These are phyloP conservation scores for Bombyx huttoni DNA, from an alignment of 2,888 invertebrate genomes.

Conservation along the genomic window DNA sequence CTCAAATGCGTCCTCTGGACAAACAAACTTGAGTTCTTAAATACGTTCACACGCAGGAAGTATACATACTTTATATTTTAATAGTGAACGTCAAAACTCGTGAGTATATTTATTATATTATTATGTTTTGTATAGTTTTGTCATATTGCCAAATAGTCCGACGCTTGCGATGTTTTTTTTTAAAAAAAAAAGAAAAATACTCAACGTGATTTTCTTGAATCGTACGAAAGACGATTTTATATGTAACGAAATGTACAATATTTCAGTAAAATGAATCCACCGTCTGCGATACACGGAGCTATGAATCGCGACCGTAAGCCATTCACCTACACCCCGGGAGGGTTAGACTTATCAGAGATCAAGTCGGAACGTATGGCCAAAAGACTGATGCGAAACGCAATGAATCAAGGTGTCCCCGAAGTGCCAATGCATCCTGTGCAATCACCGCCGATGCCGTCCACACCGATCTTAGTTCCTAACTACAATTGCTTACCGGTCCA, in stretches of 20 bases:
- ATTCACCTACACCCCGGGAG: slow-evolving; percentile 95
- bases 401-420: slow-evolving; percentile 80
- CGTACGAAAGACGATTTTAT: slow-evolving; percentile 15
- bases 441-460: slow-evolving; percentile 64
- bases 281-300: slow-evolving; percentile 88
- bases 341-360: slow-evolving; percentile 91
- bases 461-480: slow-evolving; percentile 47
- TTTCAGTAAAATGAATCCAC: slow-evolving; percentile 77
- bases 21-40: slow-evolving; percentile 24
- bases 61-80: slow-evolving; percentile 33
- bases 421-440: slow-evolving; percentile 64
- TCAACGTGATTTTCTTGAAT: slow-evolving; percentile 25
- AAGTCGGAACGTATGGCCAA: slow-evolving; percentile 91
- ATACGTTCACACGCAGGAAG: slow-evolving; percentile 33
- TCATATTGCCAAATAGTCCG: slow-evolving; percentile 52
- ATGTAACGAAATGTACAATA: slow-evolving; percentile 30
- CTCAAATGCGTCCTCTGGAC: slow-evolving; percentile 33
- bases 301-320: slow-evolving; percentile 95
- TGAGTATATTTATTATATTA: slow-evolving; percentile 41
- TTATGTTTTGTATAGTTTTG: slow-evolving; percentile 51
- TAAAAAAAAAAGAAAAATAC: slow-evolving; percentile 17
- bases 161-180: slow-evolving; percentile 26
- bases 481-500: slow-evolving; percentile 64
- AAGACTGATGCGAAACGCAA: slow-evolving; percentile 72
- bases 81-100: slow-evolving; percentile 36